These are phyloP conservation scores for Ligdia adustata DNA, from an alignment of 2,888 invertebrate genomes.

Conservation along the genomic window DNA sequence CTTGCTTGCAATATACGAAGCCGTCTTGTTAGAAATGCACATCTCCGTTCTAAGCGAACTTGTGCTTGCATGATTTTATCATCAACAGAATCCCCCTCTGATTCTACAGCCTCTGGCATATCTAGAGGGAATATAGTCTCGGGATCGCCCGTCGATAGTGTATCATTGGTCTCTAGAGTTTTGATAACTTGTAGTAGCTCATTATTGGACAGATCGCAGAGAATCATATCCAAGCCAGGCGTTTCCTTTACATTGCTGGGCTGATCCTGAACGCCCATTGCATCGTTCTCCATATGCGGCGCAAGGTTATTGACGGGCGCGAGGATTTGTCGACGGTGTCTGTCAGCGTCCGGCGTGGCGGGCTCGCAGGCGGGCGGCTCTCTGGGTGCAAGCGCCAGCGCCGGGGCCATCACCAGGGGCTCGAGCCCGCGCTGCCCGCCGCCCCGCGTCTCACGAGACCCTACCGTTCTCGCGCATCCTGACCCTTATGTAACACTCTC, in stretches of 20 bases:
- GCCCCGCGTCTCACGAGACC: conserved; percentile 70
- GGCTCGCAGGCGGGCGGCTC: conserved; percentile 59
- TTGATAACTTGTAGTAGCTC: conserved; percentile 91
- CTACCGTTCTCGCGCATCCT: conserved; percentile 63
- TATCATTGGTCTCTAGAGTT: conserved; percentile 85
- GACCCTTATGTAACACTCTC: conserved; percentile 70
- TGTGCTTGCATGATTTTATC: conserved; percentile 82
- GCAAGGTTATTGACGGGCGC: conserved; percentile 81
- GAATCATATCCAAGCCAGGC: conserved; percentile 87
- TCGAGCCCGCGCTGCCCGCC: conserved; percentile 63
- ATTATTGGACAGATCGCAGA: conserved; percentile 83
- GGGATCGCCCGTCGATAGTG: conserved; percentile 70
- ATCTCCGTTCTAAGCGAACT: conserved; percentile 86
- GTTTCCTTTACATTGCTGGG: conserved; percentile 80
- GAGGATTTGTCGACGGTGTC: conserved; percentile 70
- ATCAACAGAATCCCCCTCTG: conserved; percentile 79
- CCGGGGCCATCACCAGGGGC: conserved; percentile 96
- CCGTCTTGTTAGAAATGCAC: conserved; percentile 89
- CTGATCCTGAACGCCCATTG: conserved; percentile 83
- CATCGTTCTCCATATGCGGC: conserved; percentile 81
- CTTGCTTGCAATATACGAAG: conserved; percentile 90
- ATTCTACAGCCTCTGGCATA: conserved; percentile 78
- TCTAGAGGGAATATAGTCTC: conserved; percentile 80
- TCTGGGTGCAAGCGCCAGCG: conserved; percentile 90
- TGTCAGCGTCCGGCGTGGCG: conserved; percentile 53